Conservation (phyloP, 2,888 invertebrate species). For the Melanostoma mellinum region DNA sequence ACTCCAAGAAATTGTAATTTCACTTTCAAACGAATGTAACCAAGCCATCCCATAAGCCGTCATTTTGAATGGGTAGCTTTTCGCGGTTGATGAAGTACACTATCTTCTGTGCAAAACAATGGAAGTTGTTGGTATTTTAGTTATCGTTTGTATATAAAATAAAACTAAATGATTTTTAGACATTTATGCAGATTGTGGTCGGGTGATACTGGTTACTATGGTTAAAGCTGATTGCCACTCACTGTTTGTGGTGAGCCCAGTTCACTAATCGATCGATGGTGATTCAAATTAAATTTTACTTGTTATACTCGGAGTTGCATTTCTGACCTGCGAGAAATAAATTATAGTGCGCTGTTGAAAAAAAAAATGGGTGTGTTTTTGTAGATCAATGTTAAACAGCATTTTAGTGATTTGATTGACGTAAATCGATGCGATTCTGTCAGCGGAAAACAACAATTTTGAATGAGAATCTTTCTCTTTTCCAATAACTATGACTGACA, state of each 20-base stretch:
- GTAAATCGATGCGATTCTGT: no score
- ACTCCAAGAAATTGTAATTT: conserved; percentile 67
- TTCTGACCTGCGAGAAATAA: no score
- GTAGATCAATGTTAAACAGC: no score
- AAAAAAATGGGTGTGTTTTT: no score
- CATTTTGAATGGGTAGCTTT: conserved; percentile 69
- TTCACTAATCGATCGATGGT: conserved; percentile 64
- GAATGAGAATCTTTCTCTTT: no score
- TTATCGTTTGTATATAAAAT: conserved; percentile 62
- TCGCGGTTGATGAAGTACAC: conserved; percentile 71
- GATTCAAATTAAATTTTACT: conserved; percentile 50
- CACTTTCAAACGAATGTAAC: conserved; percentile 71
- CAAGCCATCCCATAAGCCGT: conserved; percentile 61
- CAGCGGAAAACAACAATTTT: no score
- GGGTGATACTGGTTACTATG: conserved; percentile 2
- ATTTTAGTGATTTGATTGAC: no score
- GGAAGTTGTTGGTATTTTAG: conserved; percentile 66
- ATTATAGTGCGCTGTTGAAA: no score
- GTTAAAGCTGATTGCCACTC: conserved; percentile 30
- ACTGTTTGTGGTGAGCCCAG: conserved; percentile 27
- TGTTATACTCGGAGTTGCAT: not conserved
- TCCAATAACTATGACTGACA: no score
- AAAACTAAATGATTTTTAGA: conserved; percentile 68
- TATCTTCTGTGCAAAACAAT: conserved; percentile 67
- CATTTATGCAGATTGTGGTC: conserved; percentile 64